phyloP scores from a whole-genome alignment of 1,140 invertebrate genomes.

The Ceratina japonica region DNA sequence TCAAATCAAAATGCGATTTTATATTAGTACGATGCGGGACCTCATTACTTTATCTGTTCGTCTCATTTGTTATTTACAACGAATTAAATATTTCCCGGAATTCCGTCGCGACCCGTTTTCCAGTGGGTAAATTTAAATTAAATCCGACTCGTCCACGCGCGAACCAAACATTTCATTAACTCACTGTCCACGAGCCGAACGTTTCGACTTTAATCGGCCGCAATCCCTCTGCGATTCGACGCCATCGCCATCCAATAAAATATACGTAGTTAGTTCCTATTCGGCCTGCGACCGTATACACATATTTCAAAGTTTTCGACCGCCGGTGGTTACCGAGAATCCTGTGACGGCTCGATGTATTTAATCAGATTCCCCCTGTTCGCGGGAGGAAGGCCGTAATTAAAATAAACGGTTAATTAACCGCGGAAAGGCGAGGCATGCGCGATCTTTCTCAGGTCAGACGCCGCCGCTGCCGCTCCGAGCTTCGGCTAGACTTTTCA shows the following conservation, averaged over 20 bases:
- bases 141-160: not conserved
- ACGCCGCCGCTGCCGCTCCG: not conserved
- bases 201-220: not conserved
- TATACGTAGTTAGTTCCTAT: not conserved
- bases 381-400: conserved; percentile 22
- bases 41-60: no score
- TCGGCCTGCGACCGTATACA: not conserved
- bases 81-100: no score
- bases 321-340: not conserved
- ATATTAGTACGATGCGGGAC: no score
- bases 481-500: conserved; percentile 50
- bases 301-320: conserved; percentile 3
- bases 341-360: not conserved
- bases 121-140: no score
- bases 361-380: not conserved
- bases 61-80: no score
- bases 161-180: not conserved
- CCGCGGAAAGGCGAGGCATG: conserved; percentile 24
- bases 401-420: conserved; percentile 67
- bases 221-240: not conserved
- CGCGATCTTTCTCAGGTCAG: not conserved
- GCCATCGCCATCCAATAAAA: no score
- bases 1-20: no score
- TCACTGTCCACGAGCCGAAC: not conserved
- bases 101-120: no score